phyloP scores from a whole-genome alignment of 2,888 invertebrate species.

The Napeogenes inachia region DNA sequence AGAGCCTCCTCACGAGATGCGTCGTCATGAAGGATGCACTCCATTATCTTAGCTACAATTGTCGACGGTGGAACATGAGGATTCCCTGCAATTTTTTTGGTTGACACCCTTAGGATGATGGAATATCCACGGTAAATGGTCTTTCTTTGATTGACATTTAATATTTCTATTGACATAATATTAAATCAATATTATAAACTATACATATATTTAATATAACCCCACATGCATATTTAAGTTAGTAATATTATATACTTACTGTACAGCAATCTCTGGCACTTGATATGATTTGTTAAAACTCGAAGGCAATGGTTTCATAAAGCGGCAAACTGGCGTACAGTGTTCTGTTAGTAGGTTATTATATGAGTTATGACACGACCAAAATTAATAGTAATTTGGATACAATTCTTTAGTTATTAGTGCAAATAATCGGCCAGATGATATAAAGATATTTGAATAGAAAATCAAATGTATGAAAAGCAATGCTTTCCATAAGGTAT shows the following conservation, averaged over 20 bases:
- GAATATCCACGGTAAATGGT: no score
- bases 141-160: no score
- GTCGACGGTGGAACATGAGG: conserved; percentile 87
- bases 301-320: conserved; percentile 70
- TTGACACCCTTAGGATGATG: neutral
- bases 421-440: no score
- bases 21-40: conserved; percentile 80
- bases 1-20: conserved; percentile 68
- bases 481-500: no score
- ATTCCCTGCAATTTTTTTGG: conserved; percentile 75
- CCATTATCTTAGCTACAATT: conserved; percentile 89
- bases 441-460: no score
- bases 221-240: neutral
- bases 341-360: conserved; percentile 69
- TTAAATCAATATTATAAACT: neutral
- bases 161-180: no score
- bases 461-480: no score
- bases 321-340: conserved; percentile 75
- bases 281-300: conserved; percentile 61
- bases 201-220: neutral
- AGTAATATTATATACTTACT: conserved; percentile 57
- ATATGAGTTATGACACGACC: conserved; percentile 26
- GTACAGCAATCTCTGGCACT: conserved; percentile 71
- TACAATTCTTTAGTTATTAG: no score
- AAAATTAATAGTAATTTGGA: no score